Percentiles rank a stretch among this genome's conserved stretches.
These are phyloP conservation scores for Dynastes tityus DNA, from an alignment of 2,888 invertebrate species.

Conservation along the genomic window DNA sequence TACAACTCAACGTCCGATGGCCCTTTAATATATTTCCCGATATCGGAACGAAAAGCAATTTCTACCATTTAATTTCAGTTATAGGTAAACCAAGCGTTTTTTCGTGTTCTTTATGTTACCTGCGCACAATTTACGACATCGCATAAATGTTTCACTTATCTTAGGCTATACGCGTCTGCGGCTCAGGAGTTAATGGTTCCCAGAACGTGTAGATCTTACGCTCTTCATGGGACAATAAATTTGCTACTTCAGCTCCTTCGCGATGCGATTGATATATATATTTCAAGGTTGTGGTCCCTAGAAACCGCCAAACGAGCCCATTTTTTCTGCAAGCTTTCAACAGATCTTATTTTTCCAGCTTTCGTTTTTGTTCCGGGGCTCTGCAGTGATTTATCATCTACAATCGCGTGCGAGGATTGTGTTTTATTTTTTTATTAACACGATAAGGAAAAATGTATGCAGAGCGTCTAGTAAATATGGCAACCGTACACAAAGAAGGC, in stretches of 20 bases:
- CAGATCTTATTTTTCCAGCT: slow-evolving; percentile 11
- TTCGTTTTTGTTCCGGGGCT: neutral
- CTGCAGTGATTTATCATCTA: slow-evolving; percentile 6
- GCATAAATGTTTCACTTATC: slow-evolving; percentile 25
- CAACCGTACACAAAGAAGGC: neutral
- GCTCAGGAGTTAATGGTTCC: slow-evolving; percentile 13
- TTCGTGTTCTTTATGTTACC: slow-evolving; percentile 8
- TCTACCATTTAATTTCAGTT: slow-evolving; percentile 3
- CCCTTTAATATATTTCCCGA: neutral
- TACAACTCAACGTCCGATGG: neutral
- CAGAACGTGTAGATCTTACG: neutral
- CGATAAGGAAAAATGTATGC: neutral
- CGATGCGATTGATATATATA: slow-evolving; percentile 15
- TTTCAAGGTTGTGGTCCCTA: slow-evolving; percentile 29
- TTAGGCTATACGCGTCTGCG: slow-evolving; percentile 4
- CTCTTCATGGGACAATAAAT: slow-evolving; percentile 21
- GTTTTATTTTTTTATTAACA: neutral
- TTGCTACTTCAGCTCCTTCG: slow-evolving; percentile 5
- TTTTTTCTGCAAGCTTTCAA: slow-evolving; percentile 6
- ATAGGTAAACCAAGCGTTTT: neutral
- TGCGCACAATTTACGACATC: slow-evolving; percentile 18
- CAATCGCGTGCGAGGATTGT: neutral
- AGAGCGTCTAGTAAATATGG: neutral
- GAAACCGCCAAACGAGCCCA: neutral
- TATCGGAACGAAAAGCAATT: neutral